Conservation (phyloP, 2,888 invertebrate species). For the Octodonta nipae region DNA sequence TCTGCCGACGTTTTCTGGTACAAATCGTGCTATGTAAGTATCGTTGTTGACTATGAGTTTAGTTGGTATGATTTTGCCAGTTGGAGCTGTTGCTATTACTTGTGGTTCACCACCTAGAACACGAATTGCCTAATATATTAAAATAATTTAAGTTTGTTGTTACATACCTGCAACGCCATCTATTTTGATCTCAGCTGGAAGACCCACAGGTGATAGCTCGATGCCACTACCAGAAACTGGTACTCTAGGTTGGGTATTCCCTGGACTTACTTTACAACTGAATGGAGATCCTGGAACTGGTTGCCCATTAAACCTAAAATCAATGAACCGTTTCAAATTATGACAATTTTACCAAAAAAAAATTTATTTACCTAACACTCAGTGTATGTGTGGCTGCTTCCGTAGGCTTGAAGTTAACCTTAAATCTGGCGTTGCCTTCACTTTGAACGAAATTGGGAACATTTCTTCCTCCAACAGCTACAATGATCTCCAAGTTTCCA, state of each 20-base stretch:
- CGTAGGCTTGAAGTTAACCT: constrained; percentile 88
- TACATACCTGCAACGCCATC: constrained; percentile 38
- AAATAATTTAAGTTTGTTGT: not conserved
- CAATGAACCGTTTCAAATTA: constrained; percentile 3
- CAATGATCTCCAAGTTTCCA: constrained; percentile 93
- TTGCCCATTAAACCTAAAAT: constrained; percentile 52
- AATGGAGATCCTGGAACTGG: constrained; percentile 87
- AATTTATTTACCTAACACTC: constrained; percentile 54
- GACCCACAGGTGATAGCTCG: constrained; percentile 55
- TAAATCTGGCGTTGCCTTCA: constrained; percentile 91
- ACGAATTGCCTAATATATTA: not conserved
- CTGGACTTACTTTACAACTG: constrained; percentile 61
- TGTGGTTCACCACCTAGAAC: constrained; percentile 48
- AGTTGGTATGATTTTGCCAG: constrained; percentile 65
- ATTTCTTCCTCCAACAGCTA: constrained; percentile 89
- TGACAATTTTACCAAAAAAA: constrained; percentile 8
- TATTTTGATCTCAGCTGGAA: constrained; percentile 46
- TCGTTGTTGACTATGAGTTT: constrained; percentile 54
- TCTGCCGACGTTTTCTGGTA: constrained; percentile 75
- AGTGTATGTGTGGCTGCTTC: constrained; percentile 84
- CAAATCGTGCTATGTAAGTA: constrained; percentile 64
- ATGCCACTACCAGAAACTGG: constrained; percentile 52
- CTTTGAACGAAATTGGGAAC: constrained; percentile 97
- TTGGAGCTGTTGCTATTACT: constrained; percentile 66
- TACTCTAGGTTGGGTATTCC: constrained; percentile 49